phyloP scores from a whole-genome alignment of 2,113 vertebrate genomes.

The Melanostigma gelatinosum region DNA sequence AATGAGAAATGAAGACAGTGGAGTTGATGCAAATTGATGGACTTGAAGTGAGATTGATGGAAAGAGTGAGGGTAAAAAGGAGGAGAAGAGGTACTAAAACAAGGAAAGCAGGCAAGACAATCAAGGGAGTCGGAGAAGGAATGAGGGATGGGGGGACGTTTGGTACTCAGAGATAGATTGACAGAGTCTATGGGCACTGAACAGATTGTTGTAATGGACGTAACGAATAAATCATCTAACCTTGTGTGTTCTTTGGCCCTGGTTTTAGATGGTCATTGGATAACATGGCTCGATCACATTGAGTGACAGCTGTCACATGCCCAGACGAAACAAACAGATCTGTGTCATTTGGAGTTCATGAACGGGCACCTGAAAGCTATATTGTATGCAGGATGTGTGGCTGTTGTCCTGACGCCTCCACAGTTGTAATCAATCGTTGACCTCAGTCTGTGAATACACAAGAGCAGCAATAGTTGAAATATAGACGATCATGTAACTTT shows the following conservation, averaged over 20 bases:
- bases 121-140: background rate
- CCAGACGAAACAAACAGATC: background rate
- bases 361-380: no score
- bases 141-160: background rate
- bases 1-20: background rate
- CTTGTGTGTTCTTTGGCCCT: constrained; percentile 46
- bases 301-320: constrained; percentile 11
- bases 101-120: background rate
- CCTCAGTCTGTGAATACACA: background rate
- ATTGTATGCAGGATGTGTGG: background rate
- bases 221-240: constrained; percentile 22
- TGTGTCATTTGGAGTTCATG: background rate
- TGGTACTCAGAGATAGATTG: background rate
- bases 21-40: constrained; percentile 6
- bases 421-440: background rate
- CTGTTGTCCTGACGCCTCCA: background rate
- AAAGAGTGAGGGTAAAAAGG: background rate
- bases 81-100: background rate
- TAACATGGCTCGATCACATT: constrained; percentile 76
- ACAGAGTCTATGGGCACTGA: background rate
- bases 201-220: background rate
- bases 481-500: background rate
- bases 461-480: background rate
- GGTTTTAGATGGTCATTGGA: constrained; percentile 66
- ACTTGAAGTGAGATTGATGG: background rate